Conservation (phyloP, 2,888 invertebrate species). For the Brachypalpus laphriformis region DNA sequence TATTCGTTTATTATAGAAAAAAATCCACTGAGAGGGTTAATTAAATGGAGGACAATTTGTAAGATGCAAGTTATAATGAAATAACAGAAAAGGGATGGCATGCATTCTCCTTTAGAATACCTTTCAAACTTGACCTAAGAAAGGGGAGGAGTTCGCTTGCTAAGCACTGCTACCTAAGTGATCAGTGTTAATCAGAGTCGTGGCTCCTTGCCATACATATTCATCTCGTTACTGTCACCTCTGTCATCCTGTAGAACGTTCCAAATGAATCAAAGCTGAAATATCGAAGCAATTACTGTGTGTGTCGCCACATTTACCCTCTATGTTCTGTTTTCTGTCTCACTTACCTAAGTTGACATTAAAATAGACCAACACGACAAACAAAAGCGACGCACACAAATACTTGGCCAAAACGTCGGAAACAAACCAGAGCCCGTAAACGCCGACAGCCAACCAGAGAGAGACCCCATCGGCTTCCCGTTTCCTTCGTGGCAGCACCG, state of each 20-base stretch:
- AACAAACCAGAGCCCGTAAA: constrained; percentile 1
- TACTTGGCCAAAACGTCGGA: neutral
- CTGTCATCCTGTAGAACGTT: constrained; percentile 1
- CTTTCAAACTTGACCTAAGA: too few species aligned
- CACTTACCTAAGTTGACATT: constrained; percentile 39
- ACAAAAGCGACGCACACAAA: constrained; percentile 11
- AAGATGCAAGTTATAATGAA: too few species aligned
- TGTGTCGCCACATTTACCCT: constrained; percentile 47
- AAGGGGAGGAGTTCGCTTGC: too few species aligned
- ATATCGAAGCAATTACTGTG: constrained; percentile 43
- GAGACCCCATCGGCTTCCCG: constrained; percentile 9
- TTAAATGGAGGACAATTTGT: too few species aligned
- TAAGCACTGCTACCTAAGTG: neutral
- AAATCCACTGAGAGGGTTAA: too few species aligned
- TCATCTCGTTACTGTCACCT: constrained; percentile 1
- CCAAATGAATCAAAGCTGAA: constrained; percentile 43
- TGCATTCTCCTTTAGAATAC: too few species aligned
- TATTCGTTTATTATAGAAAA: too few species aligned
- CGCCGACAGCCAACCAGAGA: neutral
- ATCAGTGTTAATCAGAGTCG: neutral
- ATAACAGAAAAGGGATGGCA: too few species aligned
- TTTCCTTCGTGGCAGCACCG: constrained; percentile 7
- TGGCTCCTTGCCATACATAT: neutral
- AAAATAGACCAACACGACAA: constrained; percentile 7
- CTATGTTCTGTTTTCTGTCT: neutral